Percentiles rank a stretch among this genome's conserved stretches.
Evolutionary conservation across 2,797 vertebrate genomes (phyloP).

Genomic region (Morus bassanus): DNA sequence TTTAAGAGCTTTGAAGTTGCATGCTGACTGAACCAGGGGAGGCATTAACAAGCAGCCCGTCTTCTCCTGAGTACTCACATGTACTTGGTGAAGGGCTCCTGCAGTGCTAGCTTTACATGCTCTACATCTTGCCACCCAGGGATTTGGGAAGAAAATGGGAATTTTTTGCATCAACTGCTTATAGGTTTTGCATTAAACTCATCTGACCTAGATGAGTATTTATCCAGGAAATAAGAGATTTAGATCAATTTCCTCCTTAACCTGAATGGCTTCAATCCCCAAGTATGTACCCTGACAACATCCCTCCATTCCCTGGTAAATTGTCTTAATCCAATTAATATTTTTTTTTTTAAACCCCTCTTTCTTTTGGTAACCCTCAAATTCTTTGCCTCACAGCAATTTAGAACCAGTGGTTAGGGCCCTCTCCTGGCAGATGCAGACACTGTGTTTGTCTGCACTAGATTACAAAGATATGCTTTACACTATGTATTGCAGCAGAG

Average conservation of each 20-base stretch:
- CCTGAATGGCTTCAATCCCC: conserved; percentile 14
- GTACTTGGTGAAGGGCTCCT: not conserved
- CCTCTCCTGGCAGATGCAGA: not conserved
- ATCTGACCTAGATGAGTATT: conserved; percentile 24
- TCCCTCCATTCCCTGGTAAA: not conserved
- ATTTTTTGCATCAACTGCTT: not conserved
- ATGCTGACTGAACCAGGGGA: not conserved
- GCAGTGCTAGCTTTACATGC: not conserved
- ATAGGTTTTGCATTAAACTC: not conserved
- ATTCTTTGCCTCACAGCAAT: not conserved
- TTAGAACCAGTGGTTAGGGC: not conserved
- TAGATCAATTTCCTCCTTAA: conserved; percentile 26
- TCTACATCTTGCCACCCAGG: not conserved
- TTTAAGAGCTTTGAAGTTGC: not conserved
- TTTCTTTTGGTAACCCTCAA: not conserved
- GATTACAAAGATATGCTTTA: not conserved
- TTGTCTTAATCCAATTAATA: not conserved
- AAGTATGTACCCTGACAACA: not conserved
- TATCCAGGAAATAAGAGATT: conserved; percentile 45
- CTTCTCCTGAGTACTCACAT: not conserved
- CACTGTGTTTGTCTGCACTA: not conserved
- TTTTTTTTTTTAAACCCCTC: not conserved
- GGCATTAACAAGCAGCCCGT: not conserved
- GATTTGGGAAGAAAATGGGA: not conserved
- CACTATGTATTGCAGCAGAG: not conserved